Base-by-base conservation (phyloP, 2,113 vertebrate genomes). In the Corythoichthys intestinalis region DNA sequence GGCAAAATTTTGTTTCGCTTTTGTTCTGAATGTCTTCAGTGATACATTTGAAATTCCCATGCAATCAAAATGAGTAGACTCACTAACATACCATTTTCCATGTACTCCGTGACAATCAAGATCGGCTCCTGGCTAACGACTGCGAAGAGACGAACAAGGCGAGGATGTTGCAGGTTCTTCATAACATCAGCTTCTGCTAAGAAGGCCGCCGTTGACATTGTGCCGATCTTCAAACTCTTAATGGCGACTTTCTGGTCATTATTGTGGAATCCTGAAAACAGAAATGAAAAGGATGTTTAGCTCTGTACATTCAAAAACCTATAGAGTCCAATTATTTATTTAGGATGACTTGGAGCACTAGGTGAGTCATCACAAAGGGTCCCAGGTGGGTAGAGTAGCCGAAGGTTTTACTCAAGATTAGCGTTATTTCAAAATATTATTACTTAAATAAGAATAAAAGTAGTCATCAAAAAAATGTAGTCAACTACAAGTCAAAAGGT, bases 111-210 rank as follows among this genome's bases (percentile, higher is more conserved):
- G 88, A 99, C 93, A 80, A 99, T 99, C 79, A 90, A 97, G 83
- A 99, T 98, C 57, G 97, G 97, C 81, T 98, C 96, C 86, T 96
- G 93, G 0, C 96, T 99, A 49, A 99, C 97, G 76, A 99, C 96
- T 0, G 97, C 96, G 0, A 98, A 95, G 6, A 99, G 94, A 58
- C 95, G 91, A 62, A 99, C 97, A 35, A 99, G 92, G 60, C 93
- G 86, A 0, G 80, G 66, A 80, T 98, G 97, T 77, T 95, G 96
- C 83, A 99, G 85, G 84, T 94, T 93, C 90, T 99, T 99, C 97
- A 99, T 99, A 78, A 98, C 93, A 90, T 99, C 98, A 77, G 97
- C 97, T 74, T 99, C 97, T 0, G 93, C 95, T 83, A 99, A 86
- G 91, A 99, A 99, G 50, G 95, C 97, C 0, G 92, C 88, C 37